phyloP scores from a whole-genome alignment of 2,113 vertebrate genomes.

The Gobius niger region DNA sequence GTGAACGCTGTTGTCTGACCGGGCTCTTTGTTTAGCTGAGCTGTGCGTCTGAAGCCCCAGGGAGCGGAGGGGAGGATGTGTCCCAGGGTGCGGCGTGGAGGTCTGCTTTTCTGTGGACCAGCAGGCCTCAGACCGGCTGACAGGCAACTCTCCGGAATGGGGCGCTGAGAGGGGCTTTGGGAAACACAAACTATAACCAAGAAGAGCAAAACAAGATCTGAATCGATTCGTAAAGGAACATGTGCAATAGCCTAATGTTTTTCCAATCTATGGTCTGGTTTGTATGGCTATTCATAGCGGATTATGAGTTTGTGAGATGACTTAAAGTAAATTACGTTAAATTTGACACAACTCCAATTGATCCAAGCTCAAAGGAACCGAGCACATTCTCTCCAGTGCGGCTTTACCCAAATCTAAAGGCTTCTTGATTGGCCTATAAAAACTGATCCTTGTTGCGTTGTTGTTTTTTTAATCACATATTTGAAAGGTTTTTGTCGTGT shows the following conservation, averaged over 20 bases:
- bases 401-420: no score
- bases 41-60: conserved; percentile 34
- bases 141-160: conserved; percentile 34
- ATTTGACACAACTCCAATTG: no score
- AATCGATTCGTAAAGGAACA: not conserved
- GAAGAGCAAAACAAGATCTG: conserved; percentile 19
- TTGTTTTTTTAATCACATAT: no score
- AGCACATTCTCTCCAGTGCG: no score
- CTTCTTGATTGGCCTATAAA: no score
- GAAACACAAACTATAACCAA: conserved; percentile 36
- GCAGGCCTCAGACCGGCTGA: conserved; percentile 42
- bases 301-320: not conserved
- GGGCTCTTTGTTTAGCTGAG: conserved; percentile 17
- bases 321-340: not conserved
- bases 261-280: not conserved
- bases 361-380: no score
- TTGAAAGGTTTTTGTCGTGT: no score
- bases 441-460: no score
- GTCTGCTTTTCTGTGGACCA: conserved; percentile 57
- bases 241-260: not conserved
- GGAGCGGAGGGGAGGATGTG: conserved; percentile 57
- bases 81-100: conserved; percentile 47
- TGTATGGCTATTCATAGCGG: no score
- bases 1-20: conserved; percentile 40
- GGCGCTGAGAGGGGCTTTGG: conserved; percentile 40